Conservation (phyloP, 2,888 invertebrate species). For the Steinernema carpocapsae region DNA sequence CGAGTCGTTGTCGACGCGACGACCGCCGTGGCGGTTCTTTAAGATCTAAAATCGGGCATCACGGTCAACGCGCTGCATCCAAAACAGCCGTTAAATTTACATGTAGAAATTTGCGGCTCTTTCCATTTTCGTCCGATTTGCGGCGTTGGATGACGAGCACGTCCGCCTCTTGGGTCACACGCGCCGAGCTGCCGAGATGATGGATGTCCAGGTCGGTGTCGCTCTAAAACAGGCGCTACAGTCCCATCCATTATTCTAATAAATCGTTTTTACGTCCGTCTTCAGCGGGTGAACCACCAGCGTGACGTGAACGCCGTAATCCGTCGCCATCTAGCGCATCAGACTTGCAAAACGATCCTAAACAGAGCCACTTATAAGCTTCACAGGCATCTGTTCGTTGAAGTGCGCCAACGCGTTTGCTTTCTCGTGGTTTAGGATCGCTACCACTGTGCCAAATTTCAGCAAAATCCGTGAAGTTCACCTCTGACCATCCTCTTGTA, state of each 20-base stretch:
- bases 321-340: slow-evolving; percentile 89
- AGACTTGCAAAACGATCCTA: slow-evolving; percentile 88
- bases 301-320: slow-evolving; percentile 90
- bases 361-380: not conserved
- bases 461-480: too few relatives aligned
- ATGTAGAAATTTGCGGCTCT: slow-evolving; percentile 61
- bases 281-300: slow-evolving; percentile 96
- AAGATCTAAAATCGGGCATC: slow-evolving; percentile 54
- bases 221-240: too few relatives aligned
- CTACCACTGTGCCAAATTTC: too few relatives aligned
- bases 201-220: slow-evolving; percentile 63
- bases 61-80: not conserved
- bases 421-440: slow-evolving; percentile 58
- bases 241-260: too few relatives aligned
- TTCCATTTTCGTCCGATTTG: slow-evolving; percentile 45
- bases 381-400: slow-evolving; percentile 56
- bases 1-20: slow-evolving; percentile 58
- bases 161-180: slow-evolving; percentile 67
- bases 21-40: slow-evolving; percentile 64
- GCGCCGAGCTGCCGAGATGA: slow-evolving; percentile 65
- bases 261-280: slow-evolving; percentile 55
- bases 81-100: slow-evolving; percentile 46
- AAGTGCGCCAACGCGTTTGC: slow-evolving; percentile 52
- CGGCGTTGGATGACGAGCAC: slow-evolving; percentile 61
- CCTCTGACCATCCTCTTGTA: too few relatives aligned